Conservation (phyloP, 2,888 invertebrate genomes). For the Cotesia congregata region DNA sequence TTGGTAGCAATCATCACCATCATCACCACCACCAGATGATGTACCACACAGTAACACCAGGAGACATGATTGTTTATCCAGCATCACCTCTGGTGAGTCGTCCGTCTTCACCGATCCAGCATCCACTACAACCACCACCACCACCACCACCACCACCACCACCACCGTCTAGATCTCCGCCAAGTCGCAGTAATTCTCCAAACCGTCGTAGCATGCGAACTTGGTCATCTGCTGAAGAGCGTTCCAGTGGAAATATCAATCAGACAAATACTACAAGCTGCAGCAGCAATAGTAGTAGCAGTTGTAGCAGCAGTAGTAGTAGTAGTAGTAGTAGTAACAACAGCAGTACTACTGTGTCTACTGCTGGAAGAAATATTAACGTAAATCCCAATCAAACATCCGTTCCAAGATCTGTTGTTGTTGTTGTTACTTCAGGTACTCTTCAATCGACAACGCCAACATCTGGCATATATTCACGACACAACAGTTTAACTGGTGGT, state of each 20-base stretch:
- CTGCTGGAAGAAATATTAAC: constrained; percentile 54
- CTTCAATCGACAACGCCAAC: constrained; percentile 37
- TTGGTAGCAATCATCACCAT: constrained; percentile 49
- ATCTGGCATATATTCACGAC: constrained; percentile 55
- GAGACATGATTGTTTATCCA: constrained; percentile 69
- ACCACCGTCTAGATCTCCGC: constrained; percentile 76
- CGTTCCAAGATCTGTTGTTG: neutral
- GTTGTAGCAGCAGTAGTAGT: no score
- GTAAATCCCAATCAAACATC: constrained; percentile 46
- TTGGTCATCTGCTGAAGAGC: neutral
- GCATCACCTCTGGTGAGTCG: constrained; percentile 81
- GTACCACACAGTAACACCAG: constrained; percentile 57
- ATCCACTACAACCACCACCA: neutral
- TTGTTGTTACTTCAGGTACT: neutral
- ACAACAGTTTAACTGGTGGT: constrained; percentile 55
- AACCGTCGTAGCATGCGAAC: constrained; percentile 63
- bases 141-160: constrained; percentile 72
- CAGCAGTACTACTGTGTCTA: neutral
- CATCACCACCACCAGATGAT: constrained; percentile 54
- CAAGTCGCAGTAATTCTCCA: constrained; percentile 67
- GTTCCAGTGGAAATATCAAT: constrained; percentile 57
- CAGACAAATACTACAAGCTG: constrained; percentile 57
- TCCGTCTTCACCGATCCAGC: constrained; percentile 69
- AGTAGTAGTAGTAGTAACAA: no score
- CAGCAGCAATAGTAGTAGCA: no score